Base-by-base conservation (phyloP, 2,113 vertebrate genomes). In the Hymenochirus boettgeri region DNA sequence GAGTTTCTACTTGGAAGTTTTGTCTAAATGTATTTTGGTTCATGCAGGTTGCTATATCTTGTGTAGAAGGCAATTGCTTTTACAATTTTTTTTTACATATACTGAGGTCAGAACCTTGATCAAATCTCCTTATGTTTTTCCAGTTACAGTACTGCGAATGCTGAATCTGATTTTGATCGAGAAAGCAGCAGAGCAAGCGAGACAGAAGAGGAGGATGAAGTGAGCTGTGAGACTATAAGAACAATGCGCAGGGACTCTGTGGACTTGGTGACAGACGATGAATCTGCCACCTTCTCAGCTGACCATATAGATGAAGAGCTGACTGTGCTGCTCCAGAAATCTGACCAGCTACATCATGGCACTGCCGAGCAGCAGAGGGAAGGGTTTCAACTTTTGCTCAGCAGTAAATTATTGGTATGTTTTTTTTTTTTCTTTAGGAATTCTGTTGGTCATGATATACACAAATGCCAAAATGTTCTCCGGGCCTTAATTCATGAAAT, bases 61-160 rank as follows among this genome's bases (percentile, higher is more conserved):
- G n/a, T n/a, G n/a, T n/a, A n/a, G n/a, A n/a, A n/a, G n/a, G n/a
- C n/a, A n/a, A n/a, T n/a, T n/a, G n/a, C n/a, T n/a, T n/a, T n/a
- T n/a, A n/a, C n/a, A n/a, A n/a, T n/a, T n/a, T n/a, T n/a, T n/a
- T n/a, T n/a, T n/a, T n/a, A n/a, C n/a, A n/a, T n/a, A n/a, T n/a
- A n/a, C n/a, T n/a, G n/a, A n/a, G n/a, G n/a, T n/a, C n/a, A n/a
- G n/a, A n/a, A n/a, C n/a, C n/a, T n/a, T 7, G 18, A 1, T 46
- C 15, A 8, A 46, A 46, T n/a, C 35, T 12, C 4, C 4, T 12
- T 35, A 7, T 35, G 65, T 24, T 42, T 39, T 73, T 54, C 3
- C 69, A 97, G 95, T 17, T 97, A 97, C 74, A 89, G 80, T 1
- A 97, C 94, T 1, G 96, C 94, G 54, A 94, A 93, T 0, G 92